Evolutionary conservation across 2,888 invertebrate species (phyloP).

Genomic region (Chelonus formosanus): DNA sequence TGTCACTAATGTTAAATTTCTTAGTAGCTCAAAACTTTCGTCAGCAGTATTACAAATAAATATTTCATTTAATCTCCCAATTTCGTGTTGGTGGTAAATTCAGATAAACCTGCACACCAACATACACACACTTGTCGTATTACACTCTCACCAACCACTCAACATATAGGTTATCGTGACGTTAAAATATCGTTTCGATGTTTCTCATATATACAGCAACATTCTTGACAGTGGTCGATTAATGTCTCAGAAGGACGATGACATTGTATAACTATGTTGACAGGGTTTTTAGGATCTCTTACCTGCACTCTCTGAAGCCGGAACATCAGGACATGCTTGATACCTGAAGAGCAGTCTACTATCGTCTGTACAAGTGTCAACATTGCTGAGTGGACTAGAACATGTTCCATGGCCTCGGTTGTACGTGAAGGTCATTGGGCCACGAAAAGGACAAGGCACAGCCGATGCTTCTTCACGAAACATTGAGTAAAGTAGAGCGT

Average conservation of each 20-base stretch:
- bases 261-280: neutral
- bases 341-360: slow-evolving; percentile 89
- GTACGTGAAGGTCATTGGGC: slow-evolving; percentile 92
- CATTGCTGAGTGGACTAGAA: slow-evolving; percentile 86
- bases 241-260: slow-evolving; percentile 40
- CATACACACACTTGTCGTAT: slow-evolving; percentile 13
- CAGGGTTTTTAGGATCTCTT: slow-evolving; percentile 47
- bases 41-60: slow-evolving; percentile 15
- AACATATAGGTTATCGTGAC: slow-evolving; percentile 39
- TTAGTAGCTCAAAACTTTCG: slow-evolving; percentile 1
- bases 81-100: slow-evolving; percentile 4
- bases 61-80: slow-evolving; percentile 12
- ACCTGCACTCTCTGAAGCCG: slow-evolving; percentile 92
- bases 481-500: slow-evolving; percentile 88
- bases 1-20: slow-evolving; percentile 4
- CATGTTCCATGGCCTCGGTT: slow-evolving; percentile 92
- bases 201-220: slow-evolving; percentile 42
- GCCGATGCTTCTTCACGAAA: slow-evolving; percentile 88
- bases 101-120: neutral
- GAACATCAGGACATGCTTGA: slow-evolving; percentile 92
- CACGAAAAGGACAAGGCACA: slow-evolving; percentile 87
- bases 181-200: slow-evolving; percentile 45
- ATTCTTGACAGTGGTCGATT: slow-evolving; percentile 37
- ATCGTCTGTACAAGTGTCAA: slow-evolving; percentile 94
- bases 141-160: slow-evolving; percentile 7